Percentiles rank a stretch among this genome's conserved stretches.
Evolutionary conservation across 2,888 invertebrate species (phyloP).

Genomic region (Rhodophaea formosa): DNA sequence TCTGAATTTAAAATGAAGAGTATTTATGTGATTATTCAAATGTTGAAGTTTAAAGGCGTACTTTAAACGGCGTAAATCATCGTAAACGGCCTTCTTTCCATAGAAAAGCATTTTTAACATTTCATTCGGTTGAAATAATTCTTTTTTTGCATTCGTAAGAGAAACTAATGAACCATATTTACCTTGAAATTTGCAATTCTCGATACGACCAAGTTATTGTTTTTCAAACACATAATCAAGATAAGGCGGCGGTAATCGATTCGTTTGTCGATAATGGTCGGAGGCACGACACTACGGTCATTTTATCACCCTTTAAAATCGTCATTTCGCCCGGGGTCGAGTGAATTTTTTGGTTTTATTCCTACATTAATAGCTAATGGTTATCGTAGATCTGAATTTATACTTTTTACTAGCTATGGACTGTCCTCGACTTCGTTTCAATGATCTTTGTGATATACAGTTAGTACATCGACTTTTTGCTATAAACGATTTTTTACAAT

Average conservation of each 20-base stretch:
- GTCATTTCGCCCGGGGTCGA: slow-evolving; percentile 52
- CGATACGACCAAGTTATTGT: slow-evolving; percentile 57
- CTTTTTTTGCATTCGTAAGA: background rate
- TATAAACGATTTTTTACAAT: too few species aligned
- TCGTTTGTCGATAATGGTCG: slow-evolving; percentile 69
- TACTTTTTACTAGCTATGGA: background rate
- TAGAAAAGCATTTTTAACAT: background rate
- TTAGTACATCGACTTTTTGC: background rate
- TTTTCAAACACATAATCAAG: slow-evolving; percentile 59
- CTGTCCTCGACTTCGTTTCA: background rate
- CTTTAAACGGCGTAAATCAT: background rate
- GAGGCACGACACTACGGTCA: slow-evolving; percentile 68
- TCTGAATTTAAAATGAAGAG: slow-evolving; percentile 15
- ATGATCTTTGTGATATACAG: background rate
- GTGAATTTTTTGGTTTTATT: slow-evolving; percentile 25
- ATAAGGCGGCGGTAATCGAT: slow-evolving; percentile 59
- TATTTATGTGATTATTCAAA: slow-evolving; percentile 14
- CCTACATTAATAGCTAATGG: slow-evolving; percentile 14
- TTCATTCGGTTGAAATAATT: background rate
- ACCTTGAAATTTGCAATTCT: slow-evolving; percentile 2
- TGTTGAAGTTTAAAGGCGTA: background rate
- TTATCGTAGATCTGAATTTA: slow-evolving; percentile 6
- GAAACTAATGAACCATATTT: background rate
- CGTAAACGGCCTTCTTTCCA: background rate
- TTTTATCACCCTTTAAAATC: slow-evolving; percentile 73